Percentiles rank a stretch among this genome's conserved stretches.
phyloP scores from a whole-genome alignment of 2,888 invertebrate genomes.

The Autographa pulchrina region DNA sequence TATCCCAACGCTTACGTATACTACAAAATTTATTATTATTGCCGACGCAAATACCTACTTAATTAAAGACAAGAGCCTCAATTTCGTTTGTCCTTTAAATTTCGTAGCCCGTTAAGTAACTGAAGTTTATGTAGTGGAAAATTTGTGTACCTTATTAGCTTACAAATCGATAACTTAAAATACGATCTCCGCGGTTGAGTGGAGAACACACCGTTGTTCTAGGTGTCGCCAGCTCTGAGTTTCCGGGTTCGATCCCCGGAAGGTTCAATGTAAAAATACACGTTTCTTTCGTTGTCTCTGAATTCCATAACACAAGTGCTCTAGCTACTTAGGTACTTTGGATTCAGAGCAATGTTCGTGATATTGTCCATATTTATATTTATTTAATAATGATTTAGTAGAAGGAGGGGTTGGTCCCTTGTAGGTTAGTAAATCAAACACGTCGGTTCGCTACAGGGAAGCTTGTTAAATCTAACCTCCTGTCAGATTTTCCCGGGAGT shows the following conservation, averaged over 20 bases:
- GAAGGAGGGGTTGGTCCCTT: constrained; percentile 13
- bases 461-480: constrained; percentile 31
- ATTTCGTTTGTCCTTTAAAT: constrained; percentile 38
- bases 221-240: too few relatives aligned
- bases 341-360: too few relatives aligned
- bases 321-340: too few relatives aligned
- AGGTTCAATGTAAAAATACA: too few relatives aligned
- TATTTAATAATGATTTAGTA: constrained; percentile 38
- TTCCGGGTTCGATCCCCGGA: too few relatives aligned
- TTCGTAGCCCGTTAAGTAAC: constrained; percentile 28
- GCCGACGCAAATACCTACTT: constrained; percentile 13
- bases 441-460: constrained; percentile 32
- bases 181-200: too few relatives aligned
- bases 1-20: neutral
- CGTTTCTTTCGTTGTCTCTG: too few relatives aligned
- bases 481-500: constrained; percentile 24
- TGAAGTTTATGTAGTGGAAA: constrained; percentile 54
- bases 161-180: constrained; percentile 51
- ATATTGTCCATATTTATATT: too few relatives aligned
- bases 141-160: constrained; percentile 48
- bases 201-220: too few relatives aligned
- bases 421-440: constrained; percentile 41
- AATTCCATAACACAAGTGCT: too few relatives aligned
- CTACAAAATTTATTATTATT: constrained; percentile 2
- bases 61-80: constrained; percentile 24